Evolutionary conservation across 2,797 vertebrate genomes (phyloP).

Genomic region (Borostomias antarcticus): DNA sequence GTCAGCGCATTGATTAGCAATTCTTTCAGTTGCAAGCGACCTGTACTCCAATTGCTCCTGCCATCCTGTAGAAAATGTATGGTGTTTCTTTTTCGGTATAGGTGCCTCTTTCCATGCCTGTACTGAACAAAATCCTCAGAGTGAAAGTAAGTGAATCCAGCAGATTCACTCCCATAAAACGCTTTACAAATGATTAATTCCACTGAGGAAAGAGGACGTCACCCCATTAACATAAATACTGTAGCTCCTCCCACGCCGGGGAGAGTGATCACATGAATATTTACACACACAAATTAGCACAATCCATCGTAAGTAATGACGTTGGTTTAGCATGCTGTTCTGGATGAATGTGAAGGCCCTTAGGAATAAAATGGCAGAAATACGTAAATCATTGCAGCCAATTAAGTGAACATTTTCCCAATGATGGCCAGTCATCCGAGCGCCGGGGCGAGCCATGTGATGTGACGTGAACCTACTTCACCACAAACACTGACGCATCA

Average conservation of each 20-base stretch:
- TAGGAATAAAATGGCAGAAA: neutral
- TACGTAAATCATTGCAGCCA: neutral
- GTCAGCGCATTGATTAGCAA: too few relatives aligned
- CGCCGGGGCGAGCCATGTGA: neutral
- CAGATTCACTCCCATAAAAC: too few relatives aligned
- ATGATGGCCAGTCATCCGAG: neutral
- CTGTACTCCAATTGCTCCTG: too few relatives aligned
- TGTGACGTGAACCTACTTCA: too few relatives aligned
- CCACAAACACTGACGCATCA: neutral
- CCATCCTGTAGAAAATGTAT: too few relatives aligned
- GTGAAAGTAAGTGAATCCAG: too few relatives aligned
- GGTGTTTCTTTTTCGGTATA: too few relatives aligned
- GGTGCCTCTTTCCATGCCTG: too few relatives aligned
- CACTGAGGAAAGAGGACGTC: neutral
- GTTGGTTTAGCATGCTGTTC: neutral
- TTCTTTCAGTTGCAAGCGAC: too few relatives aligned
- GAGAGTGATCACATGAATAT: constrained; percentile 11
- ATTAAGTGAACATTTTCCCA: neutral
- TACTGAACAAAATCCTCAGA: too few relatives aligned
- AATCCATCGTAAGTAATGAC: constrained; percentile 8
- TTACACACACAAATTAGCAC: neutral
- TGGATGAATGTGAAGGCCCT: constrained; percentile 1
- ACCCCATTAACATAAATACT: neutral
- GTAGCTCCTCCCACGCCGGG: neutral
- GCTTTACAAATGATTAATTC: constrained; percentile 9